Evolutionary conservation across 2,113 vertebrate species (phyloP).

Genomic region (Neopipo cinnamomea): DNA sequence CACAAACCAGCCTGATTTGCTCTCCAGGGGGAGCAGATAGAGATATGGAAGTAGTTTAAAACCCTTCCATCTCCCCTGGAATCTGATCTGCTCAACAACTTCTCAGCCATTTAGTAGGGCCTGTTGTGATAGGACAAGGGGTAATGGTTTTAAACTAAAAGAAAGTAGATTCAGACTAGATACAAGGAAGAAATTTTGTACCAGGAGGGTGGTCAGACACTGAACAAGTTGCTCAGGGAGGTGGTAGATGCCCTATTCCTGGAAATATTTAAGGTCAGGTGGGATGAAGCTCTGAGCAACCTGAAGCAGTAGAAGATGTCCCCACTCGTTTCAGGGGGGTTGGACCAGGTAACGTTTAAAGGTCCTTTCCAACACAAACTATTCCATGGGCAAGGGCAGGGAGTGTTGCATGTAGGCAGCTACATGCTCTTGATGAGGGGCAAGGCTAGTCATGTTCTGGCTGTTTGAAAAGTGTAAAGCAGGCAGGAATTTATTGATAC

Average conservation of each 20-base stretch:
- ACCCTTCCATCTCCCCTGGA: neutral
- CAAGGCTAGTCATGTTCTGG: neutral
- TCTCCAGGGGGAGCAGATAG: too few species aligned
- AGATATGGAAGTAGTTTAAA: neutral
- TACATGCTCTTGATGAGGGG: neutral
- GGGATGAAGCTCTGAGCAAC: neutral
- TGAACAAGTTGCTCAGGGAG: neutral
- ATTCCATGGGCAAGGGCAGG: neutral
- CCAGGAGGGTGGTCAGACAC: neutral
- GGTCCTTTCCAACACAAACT: neutral
- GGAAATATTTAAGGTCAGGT: neutral
- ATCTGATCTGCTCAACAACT: neutral
- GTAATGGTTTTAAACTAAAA: neutral
- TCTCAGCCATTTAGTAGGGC: neutral
- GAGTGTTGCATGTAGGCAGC: neutral
- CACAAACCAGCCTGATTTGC: neutral
- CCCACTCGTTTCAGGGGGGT: neutral
- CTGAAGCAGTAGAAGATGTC: neutral
- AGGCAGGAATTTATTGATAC: neutral
- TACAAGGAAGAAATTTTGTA: neutral
- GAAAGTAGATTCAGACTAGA: neutral
- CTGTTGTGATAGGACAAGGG: rapidly evolving
- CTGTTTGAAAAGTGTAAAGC: neutral
- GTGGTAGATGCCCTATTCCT: neutral
- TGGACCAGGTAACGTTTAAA: neutral